Evolutionary conservation across 2,888 invertebrate species (phyloP), one percentile per base, ranked within the genome.

Genomic region (Pasiphila rectangulata): DNA sequence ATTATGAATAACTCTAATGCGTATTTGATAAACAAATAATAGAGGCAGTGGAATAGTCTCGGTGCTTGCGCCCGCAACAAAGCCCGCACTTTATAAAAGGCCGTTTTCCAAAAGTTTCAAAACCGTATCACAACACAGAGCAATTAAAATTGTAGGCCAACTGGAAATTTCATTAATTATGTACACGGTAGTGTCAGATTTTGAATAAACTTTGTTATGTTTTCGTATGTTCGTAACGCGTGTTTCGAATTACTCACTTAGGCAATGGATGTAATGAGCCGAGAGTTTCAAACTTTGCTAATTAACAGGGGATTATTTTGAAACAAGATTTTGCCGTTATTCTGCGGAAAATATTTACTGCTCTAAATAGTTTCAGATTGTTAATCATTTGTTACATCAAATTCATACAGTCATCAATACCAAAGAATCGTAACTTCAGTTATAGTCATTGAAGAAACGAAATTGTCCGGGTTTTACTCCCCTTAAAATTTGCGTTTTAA

Each of bases 101-200:
- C 41, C 37, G 34, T 37, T 48, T 85, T 83, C 79, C 75, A 75
- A 83, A 83, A 72, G 70, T 85, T 85, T 83, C 83, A 83, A 85
- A 84, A 83, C 75, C 75, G 69, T 84, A 83, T 84, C 83, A 84
- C 80, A 86, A 87, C 83, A 79, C 65, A 51, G 70, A 61, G 74
- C 83, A 88, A 87, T 87, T 88, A 87, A 84, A 87, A 83, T 84
- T 72, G 82, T 84, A 83, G 83, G 82, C 83, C 86, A 85, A 69
- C 73, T 85, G 83, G 83, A 85, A 84, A 84, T 83, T 80, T 82
- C 77, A 79, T 85, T 87, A 85, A 86, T 88, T 86, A 86, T 77
- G 78, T 76, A 78, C 75, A 67, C 63, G 58, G 70, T 67, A 66
- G 74, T 72, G 76, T 75, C 74, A 72, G 56, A 72, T 71, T 76